phyloP scores from a whole-genome alignment of 2,797 vertebrate species.

The Aplochiton taeniatus region DNA sequence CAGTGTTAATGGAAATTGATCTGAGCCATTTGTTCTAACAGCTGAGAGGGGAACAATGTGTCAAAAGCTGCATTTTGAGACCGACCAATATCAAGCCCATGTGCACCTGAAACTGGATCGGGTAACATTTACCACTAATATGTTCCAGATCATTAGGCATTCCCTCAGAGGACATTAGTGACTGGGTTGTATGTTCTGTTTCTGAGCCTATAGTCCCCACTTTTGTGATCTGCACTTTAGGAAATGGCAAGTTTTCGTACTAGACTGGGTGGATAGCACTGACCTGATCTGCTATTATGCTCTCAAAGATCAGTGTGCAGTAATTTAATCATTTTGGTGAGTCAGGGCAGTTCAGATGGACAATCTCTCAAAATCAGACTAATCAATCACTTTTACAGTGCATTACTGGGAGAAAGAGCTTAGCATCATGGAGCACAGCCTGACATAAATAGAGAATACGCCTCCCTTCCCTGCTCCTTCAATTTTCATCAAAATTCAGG shows the following conservation, averaged over 20 bases:
- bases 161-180: constrained; percentile 37
- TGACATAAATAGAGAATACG: constrained; percentile 73
- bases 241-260: constrained; percentile 50
- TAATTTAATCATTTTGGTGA: constrained; percentile 71
- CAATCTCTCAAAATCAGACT: constrained; percentile 66
- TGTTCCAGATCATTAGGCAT: constrained; percentile 57
- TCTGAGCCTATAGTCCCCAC: constrained; percentile 28
- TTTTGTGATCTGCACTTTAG: constrained; percentile 55
- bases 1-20: constrained; percentile 53
- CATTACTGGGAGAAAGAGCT: constrained; percentile 69
- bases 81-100: constrained; percentile 28
- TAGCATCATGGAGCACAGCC: constrained; percentile 52
- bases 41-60: constrained; percentile 34
- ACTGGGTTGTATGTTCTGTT: constrained; percentile 28
- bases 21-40: constrained; percentile 52
- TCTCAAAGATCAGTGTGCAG: constrained; percentile 63
- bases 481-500: constrained; percentile 64
- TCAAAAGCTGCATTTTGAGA: constrained; percentile 41
- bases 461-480: constrained; percentile 61
- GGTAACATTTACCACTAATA: constrained; percentile 47
- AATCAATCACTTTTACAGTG: constrained; percentile 78
- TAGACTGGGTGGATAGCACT: constrained; percentile 55
- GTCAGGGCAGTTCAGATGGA: constrained; percentile 61
- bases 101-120: constrained; percentile 38
- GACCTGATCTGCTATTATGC: constrained; percentile 67